Evolutionary conservation across 2,797 vertebrate genomes (phyloP), one percentile per base, ranked within the genome.

Genomic region (Clarias laeviceps): DNA sequence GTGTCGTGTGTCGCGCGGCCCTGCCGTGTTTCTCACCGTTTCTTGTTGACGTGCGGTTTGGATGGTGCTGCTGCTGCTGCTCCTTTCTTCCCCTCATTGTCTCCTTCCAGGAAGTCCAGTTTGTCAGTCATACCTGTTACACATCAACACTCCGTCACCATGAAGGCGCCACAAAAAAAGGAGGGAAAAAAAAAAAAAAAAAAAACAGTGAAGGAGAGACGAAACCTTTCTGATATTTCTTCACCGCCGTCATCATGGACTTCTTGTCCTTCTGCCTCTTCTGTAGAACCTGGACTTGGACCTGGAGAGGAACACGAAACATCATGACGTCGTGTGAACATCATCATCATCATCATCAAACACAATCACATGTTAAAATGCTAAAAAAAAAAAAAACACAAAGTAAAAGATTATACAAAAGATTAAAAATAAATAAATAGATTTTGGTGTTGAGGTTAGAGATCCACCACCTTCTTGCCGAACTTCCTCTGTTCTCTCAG

Each of bases 221-320:
- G 87, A 78, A 73, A 99, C 98, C 98, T 96, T 98, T 99, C 94
- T 99, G 98, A 80, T 98, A 99, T 86, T 96, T 99, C 94, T 99
- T 99, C 37, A 99, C 96, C 82, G 97, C 95, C 0, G 92, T 91
- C 95, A 99, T 96, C 97, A 99, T 98, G 7, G 96, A 96, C 82
- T 96, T 96, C 92, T 99, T 99, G 92, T 98, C 97, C 87, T 94
- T 97, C 90, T 99, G 98, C 85, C 98, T 97, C 94, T 95, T 98
- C 92, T 99, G 98, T 82, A 99, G 94, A 86, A 99, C 95, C 87
- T 99, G 96, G 57, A 95, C 91, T 96, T 99, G 98, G 54, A 99
- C 97, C 98, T 99, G 85, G 8, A 20, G 84, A 27, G 57, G 0
- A 87, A n/a, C 86, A 74, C 0, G 0, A 62, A 27, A 29, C 40